Evolutionary conservation across 1,140 invertebrate genomes (phyloP).

Genomic region (Anoplolepis gracilipes): DNA sequence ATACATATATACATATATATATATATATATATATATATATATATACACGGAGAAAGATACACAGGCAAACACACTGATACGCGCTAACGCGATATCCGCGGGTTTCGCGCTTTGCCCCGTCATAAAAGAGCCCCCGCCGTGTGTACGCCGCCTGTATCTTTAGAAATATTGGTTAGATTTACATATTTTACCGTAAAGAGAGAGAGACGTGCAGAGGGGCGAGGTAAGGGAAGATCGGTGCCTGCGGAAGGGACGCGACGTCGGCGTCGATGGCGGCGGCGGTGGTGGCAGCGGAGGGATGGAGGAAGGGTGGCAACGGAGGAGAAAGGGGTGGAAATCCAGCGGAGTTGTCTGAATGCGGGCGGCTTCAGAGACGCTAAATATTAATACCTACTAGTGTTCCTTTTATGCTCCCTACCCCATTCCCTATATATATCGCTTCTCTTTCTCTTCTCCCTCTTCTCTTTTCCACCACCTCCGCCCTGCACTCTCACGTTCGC

Average conservation of each 20-base stretch:
- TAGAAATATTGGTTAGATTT: constrained; percentile 85
- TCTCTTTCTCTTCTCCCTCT: constrained; percentile 47
- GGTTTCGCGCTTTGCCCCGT: constrained; percentile 78
- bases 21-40: too few relatives aligned
- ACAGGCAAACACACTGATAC: neutral
- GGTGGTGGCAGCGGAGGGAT: constrained; percentile 58
- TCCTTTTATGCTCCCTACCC: constrained; percentile 76
- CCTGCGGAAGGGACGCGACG: constrained; percentile 66
- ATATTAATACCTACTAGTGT: constrained; percentile 85
- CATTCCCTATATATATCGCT: constrained; percentile 67
- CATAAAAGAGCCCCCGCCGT: constrained; percentile 79
- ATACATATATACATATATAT: constrained; percentile 49
- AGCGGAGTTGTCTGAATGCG: constrained; percentile 81
- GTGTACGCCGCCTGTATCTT: constrained; percentile 77
- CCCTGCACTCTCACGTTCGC: constrained; percentile 53
- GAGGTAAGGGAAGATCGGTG: constrained; percentile 78
- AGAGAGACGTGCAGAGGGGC: constrained; percentile 71
- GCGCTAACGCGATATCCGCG: constrained; percentile 75
- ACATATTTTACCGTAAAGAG: constrained; percentile 85
- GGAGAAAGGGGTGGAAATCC: constrained; percentile 72
- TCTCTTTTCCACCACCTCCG: neutral
- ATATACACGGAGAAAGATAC: constrained; percentile 28
- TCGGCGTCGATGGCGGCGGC: constrained; percentile 56
- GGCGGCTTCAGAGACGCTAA: constrained; percentile 84
- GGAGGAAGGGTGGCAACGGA: constrained; percentile 68